Conservation (phyloP, 2,113 vertebrate species). For the Petroica traversi region DNA sequence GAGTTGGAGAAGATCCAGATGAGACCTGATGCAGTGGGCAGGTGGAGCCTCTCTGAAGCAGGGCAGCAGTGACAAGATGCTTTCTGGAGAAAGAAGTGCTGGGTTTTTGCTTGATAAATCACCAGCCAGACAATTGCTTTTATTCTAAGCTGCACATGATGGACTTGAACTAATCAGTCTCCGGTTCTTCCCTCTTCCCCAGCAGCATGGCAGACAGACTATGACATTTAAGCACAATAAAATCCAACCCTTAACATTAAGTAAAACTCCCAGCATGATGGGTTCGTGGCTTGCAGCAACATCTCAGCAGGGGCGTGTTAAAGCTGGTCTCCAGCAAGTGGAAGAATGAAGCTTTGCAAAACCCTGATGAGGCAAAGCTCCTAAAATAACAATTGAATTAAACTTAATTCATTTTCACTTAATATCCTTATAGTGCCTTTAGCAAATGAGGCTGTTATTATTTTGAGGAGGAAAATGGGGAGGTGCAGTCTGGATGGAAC, state of each 20-base stretch:
- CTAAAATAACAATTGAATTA: constrained; percentile 72
- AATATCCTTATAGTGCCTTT: constrained; percentile 58
- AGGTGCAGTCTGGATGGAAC: constrained; percentile 6
- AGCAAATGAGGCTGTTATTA: constrained; percentile 63
- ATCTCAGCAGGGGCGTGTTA: constrained; percentile 68
- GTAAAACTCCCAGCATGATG: constrained; percentile 59
- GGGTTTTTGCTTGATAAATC: neutral
- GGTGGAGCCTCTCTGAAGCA: neutral
- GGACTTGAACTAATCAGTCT: neutral
- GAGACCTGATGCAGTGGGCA: fast-evolving
- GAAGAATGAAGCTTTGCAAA: constrained; percentile 61
- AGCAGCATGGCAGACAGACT: neutral
- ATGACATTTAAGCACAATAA: constrained; percentile 48
- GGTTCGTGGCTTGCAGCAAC: constrained; percentile 63
- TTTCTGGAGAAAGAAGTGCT: neutral
- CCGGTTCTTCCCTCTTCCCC: neutral
- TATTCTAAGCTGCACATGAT: neutral
- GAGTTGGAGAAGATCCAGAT: neutral
- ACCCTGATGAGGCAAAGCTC: constrained; percentile 52
- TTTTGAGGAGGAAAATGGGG: constrained; percentile 32
- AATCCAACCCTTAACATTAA: constrained; percentile 66
- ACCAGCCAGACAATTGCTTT: neutral
- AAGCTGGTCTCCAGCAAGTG: constrained; percentile 48
- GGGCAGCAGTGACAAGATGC: fast-evolving
- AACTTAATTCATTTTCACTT: constrained; percentile 69